Evolutionary conservation across 2,888 invertebrate genomes (phyloP).

Genomic region (Heliconius hortense): DNA sequence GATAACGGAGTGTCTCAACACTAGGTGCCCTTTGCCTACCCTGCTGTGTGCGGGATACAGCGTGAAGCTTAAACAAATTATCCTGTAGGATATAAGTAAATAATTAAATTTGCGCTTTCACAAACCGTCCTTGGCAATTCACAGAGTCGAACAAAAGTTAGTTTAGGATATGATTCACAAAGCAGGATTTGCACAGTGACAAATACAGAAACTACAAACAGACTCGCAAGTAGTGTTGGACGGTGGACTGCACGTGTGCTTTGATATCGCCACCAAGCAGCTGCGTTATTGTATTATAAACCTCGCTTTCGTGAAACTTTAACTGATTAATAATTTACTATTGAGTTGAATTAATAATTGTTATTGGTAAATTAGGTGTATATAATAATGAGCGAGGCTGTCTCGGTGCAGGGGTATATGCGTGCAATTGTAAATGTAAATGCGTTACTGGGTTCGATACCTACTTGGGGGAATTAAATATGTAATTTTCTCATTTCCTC

Average conservation of each 20-base stretch:
- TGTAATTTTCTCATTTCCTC: no score
- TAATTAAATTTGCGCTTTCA: conserved; percentile 18
- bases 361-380: not conserved
- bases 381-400: not conserved
- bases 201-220: conserved; percentile 36
- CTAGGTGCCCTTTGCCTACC: no score
- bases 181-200: conserved; percentile 38
- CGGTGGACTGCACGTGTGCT: conserved; percentile 29
- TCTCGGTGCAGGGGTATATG: no score
- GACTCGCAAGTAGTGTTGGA: conserved; percentile 34
- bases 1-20: no score
- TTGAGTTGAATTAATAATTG: not conserved
- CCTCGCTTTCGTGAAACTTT: not conserved
- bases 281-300: conserved; percentile 28
- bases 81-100: not conserved
- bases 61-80: no score
- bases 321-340: not conserved
- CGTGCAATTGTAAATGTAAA: no score
- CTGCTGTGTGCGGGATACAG: no score
- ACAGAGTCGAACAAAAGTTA: conserved; percentile 15
- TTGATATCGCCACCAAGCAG: conserved; percentile 32
- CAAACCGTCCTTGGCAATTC: conserved; percentile 15
- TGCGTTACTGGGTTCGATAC: no score
- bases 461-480: no score
- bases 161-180: conserved; percentile 37